These are phyloP conservation scores for Malurus splendens DNA, from an alignment of 2,797 vertebrate genomes.

Conservation along the genomic window DNA sequence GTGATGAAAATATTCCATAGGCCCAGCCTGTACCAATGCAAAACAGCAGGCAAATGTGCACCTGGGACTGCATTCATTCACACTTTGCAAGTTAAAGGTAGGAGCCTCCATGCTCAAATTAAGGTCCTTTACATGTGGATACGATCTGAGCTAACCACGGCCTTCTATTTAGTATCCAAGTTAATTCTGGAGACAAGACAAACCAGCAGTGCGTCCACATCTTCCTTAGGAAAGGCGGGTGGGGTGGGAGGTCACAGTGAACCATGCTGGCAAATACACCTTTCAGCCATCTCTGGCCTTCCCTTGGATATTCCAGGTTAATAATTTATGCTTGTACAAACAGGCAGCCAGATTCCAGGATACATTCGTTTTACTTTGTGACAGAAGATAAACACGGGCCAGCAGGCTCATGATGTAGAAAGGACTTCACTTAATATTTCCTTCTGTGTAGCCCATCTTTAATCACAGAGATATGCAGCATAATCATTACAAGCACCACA, in stretches of 20 bases:
- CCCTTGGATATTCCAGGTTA: conserved; percentile 14
- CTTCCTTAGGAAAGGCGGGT: background rate
- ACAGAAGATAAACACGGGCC: conserved; percentile 46
- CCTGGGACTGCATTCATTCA: background rate
- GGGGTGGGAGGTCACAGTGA: background rate
- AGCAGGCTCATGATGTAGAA: background rate
- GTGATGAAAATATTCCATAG: background rate
- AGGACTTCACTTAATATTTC: conserved; percentile 22
- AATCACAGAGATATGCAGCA: conserved; percentile 2
- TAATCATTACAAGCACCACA: background rate
- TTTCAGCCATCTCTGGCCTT: background rate
- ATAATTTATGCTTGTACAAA: conserved; percentile 40
- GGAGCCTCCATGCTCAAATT: background rate
- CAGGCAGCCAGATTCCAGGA: conserved; percentile 48
- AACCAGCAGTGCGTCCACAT: background rate
- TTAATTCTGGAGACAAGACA: background rate
- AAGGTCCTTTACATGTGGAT: background rate
- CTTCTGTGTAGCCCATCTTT: background rate
- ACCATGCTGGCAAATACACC: background rate
- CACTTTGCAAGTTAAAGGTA: background rate
- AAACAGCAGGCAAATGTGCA: background rate
- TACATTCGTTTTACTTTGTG: conserved; percentile 24
- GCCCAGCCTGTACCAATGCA: background rate
- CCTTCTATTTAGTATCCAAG: background rate
- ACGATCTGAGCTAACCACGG: background rate